Evolutionary conservation across 2,888 invertebrate species (phyloP), one percentile per base, ranked within the genome.

Genomic region (Lasioglossum vierecki): DNA sequence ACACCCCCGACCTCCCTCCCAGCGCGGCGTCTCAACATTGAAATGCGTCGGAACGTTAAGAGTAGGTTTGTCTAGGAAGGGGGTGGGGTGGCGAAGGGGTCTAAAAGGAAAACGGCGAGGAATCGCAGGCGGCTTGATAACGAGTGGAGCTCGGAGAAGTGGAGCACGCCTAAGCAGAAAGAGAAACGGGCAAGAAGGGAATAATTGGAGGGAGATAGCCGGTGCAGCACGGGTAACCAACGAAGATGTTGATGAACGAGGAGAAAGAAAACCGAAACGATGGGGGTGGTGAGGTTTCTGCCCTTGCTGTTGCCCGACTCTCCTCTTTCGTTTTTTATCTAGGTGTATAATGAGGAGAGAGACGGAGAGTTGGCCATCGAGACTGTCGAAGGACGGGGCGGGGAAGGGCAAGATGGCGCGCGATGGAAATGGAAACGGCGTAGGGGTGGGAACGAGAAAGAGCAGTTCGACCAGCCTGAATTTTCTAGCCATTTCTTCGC

Each of bases 391-490:
- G 66, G 26, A 15, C 4, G 60, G 75, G 30, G 39, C 11, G 46
- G 46, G 22, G 26, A 30, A 63, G 70, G 35, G 49, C 72, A 72
- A 63, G 79, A 44, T 35, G 46, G 72, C 41, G 26, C 13, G 73
- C 78, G 60, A 74, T 44, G 81, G 79, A 80, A 57, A 60, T 74
- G n/a, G 57, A 57, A 57, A n/a, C 57, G 49, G 79, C 11, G 46
- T 41, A 46, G 75, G 49, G 80, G 75, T 74, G 84, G 88, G 87
- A 76, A 73, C 74, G 83, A 83, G 86, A 83, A 80, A 82, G 87
- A 89, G 90, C 78, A 79, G 90, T 90, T 88, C 88, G 89, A 91
- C 88, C 90, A 87, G 91, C 91, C 88, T 81, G 89, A 92, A 92
- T 91, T 92, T 91, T 87, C 91, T 80, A 81, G 87, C 88, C 86